These are phyloP conservation scores for Cyprinodon brontotheroides DNA, from an alignment of 2,113 vertebrate species.

Conservation along the genomic window DNA sequence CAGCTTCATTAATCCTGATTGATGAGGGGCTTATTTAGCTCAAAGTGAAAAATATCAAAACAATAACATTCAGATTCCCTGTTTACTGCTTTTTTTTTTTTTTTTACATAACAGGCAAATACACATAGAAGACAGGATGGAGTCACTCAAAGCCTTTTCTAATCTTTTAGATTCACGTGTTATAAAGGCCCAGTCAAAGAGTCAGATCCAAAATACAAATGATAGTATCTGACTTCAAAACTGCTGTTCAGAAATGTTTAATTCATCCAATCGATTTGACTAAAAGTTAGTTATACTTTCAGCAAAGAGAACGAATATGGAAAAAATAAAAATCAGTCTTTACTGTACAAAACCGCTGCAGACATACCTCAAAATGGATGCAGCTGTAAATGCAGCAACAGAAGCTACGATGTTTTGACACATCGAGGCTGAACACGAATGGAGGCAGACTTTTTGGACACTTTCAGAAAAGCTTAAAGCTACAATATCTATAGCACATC, in stretches of 20 bases:
- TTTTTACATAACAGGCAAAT: slow-evolving; percentile 11
- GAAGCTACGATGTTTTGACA: neutral
- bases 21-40: slow-evolving; percentile 53
- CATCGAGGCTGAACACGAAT: neutral
- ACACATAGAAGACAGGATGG: slow-evolving; percentile 7
- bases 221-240: neutral
- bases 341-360: neutral
- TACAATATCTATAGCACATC: too few species aligned
- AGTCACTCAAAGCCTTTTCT: slow-evolving; percentile 17
- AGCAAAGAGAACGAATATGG: neutral
- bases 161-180: neutral
- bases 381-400: neutral
- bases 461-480: neutral
- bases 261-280: neutral
- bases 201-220: neutral
- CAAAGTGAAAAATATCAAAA: slow-evolving; percentile 30
- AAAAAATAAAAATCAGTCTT: neutral
- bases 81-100: slow-evolving; percentile 19
- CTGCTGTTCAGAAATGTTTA: neutral
- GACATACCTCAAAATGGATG: neutral
- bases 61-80: slow-evolving; percentile 34
- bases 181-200: neutral
- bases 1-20: slow-evolving; percentile 55
- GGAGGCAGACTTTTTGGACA: neutral
- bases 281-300: neutral